These are phyloP conservation scores for Prolemur simus DNA, from an alignment of 2,113 vertebrate species.

Conservation along the genomic window DNA sequence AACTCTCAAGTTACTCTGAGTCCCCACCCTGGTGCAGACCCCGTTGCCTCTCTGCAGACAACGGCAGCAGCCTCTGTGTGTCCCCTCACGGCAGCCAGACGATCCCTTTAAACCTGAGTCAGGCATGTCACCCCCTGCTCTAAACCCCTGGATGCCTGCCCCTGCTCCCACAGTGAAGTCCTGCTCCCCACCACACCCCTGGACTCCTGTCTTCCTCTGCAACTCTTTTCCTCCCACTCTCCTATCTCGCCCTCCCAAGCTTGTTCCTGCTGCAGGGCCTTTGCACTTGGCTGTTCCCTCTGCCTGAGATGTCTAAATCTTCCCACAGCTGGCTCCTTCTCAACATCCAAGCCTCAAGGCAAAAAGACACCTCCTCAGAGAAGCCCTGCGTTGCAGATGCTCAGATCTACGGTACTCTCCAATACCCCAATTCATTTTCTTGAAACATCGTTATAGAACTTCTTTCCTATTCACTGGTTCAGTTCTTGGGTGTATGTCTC, in stretches of 20 bases:
- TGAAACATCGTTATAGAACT: not conserved
- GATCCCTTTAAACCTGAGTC: not conserved
- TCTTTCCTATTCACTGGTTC: not conserved
- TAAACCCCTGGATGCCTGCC: not conserved
- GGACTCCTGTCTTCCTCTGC: not conserved
- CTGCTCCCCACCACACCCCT: accelerated
- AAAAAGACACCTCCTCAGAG: not conserved
- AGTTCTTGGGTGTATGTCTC: not conserved
- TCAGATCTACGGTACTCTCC: not conserved
- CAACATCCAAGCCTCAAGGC: not conserved
- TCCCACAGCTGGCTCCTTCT: not conserved
- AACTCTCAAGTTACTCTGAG: not conserved
- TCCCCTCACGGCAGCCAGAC: not conserved
- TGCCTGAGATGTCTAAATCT: not conserved
- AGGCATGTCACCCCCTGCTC: not conserved
- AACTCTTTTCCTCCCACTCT: not conserved
- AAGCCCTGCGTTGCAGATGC: not conserved
- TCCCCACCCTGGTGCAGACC: not conserved
- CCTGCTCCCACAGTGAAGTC: accelerated
- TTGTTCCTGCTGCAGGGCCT: not conserved
- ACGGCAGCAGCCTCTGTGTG: not conserved
- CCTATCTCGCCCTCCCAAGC: not conserved
- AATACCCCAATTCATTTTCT: not conserved
- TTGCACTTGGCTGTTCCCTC: not conserved
- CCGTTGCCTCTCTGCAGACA: not conserved